These are phyloP conservation scores for Xyrauchen texanus DNA, from an alignment of 2,113 vertebrate species.

Conservation along the genomic window DNA sequence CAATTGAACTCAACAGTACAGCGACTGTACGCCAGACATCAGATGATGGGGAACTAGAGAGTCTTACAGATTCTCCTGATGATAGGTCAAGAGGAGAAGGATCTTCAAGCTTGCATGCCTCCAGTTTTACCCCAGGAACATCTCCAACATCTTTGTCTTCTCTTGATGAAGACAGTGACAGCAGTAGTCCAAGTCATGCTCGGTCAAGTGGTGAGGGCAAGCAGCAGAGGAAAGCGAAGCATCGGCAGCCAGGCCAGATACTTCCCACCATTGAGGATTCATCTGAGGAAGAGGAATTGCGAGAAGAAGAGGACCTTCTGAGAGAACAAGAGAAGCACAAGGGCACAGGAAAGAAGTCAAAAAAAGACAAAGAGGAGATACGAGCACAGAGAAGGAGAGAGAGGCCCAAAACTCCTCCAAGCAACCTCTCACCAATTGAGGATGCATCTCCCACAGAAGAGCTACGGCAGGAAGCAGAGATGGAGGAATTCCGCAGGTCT, in stretches of 20 bases:
- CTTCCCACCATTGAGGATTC: conserved; percentile 97
- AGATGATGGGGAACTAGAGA: conserved; percentile 86
- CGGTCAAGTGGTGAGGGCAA: conserved; percentile 87
- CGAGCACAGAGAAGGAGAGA: conserved; percentile 91
- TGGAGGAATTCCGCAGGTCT: conserved; percentile 94
- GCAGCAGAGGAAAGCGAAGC: conserved; percentile 93
- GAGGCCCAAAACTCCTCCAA: conserved; percentile 89
- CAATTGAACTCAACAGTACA: conserved; percentile 86
- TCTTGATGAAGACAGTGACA: conserved; percentile 97
- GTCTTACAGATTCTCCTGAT: conserved; percentile 95
- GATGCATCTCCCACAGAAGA: conserved; percentile 97
- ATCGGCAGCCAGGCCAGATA: conserved; percentile 88
- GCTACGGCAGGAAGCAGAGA: conserved; percentile 92
- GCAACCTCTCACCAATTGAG: conserved; percentile 96
- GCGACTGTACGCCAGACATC: conserved; percentile 73
- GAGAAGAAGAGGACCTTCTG: conserved; percentile 92
- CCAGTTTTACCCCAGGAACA: conserved; percentile 95
- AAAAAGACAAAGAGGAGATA: conserved; percentile 96
- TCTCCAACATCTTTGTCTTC: conserved; percentile 96
- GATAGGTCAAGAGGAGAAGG: conserved; percentile 94
- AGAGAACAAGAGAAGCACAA: conserved; percentile 95
- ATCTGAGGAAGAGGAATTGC: conserved; percentile 94
- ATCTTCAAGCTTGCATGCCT: conserved; percentile 94
- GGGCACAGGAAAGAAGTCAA: conserved; percentile 91
- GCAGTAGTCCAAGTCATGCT: conserved; percentile 91